Percentiles rank a stretch among this genome's conserved stretches.
Conservation (phyloP, 2,797 vertebrate species). For the Protosalanx chinensis region DNA sequence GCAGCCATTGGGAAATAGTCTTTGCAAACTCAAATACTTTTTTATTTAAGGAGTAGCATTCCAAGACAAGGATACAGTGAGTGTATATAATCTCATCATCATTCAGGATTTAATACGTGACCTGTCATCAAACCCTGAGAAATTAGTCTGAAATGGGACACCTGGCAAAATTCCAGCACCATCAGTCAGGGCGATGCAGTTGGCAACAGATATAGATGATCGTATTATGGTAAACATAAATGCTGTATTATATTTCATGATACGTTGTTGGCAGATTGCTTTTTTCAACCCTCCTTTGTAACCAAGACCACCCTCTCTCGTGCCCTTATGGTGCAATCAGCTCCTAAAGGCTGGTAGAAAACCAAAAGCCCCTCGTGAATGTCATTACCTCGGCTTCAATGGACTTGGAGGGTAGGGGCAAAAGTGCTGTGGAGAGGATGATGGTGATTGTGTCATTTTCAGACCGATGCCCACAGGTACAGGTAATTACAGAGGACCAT, state of each 20-base stretch:
- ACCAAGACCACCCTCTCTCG: constrained; percentile 15
- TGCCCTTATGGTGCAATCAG: constrained; percentile 42
- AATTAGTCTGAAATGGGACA: too few species aligned
- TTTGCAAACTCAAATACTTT: constrained; percentile 72
- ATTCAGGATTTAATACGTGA: background rate
- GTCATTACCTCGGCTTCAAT: constrained; percentile 45
- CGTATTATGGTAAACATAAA: too few species aligned
- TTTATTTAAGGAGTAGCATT: constrained; percentile 58
- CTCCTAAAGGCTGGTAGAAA: constrained; percentile 42
- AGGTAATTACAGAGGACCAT: constrained; percentile 69
- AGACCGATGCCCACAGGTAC: constrained; percentile 71
- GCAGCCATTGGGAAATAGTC: constrained; percentile 66
- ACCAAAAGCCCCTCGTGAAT: constrained; percentile 46
- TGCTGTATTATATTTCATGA: too few species aligned
- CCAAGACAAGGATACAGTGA: constrained; percentile 58
- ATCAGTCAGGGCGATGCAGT: too few species aligned
- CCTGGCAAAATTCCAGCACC: too few species aligned
- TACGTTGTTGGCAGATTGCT: constrained; percentile 9
- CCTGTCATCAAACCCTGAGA: background rate
- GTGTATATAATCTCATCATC: constrained; percentile 39
- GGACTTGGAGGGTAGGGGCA: constrained; percentile 44
- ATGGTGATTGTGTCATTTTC: constrained; percentile 73
- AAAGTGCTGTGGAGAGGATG: constrained; percentile 45
- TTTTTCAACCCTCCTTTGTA: constrained; percentile 28
- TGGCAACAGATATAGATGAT: too few species aligned